Base-by-base conservation (phyloP, 2,888 invertebrate species). In the Pedicia rivosa region DNA sequence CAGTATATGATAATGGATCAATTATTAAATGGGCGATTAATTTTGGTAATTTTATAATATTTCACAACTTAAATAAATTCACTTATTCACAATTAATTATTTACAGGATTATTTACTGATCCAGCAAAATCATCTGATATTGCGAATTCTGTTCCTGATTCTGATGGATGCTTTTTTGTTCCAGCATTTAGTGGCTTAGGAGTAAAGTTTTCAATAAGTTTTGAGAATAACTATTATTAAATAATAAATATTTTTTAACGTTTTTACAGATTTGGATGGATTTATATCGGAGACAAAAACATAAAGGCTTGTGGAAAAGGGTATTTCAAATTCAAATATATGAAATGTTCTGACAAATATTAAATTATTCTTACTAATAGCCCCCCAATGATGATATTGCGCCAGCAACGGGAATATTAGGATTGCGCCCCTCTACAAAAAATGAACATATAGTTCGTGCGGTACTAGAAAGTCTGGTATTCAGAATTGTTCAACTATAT, bases 121-220 rank as follows among this genome's bases (percentile, higher is more conserved):
- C 72, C 78, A 1, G 58, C 67, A 42, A 76, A 81, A 41, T 72
- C 78, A 0, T 68, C 75, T 0, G 64, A 62, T 5, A 65, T 86
- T 42, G 86, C 86, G 0, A 57, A 59, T 35, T 73, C 75, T 1
- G 78, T 82, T 1, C 52, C 67, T 1, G 71, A 79, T 53, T 70
- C 76, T 2, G 77, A 78, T 49, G 87, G 82, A 5, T 78, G 86
- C 2, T 86, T 70, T 56, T 92, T 92, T 56, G 68, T 92, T 47
- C 90, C 92, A 2, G 87, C 87, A 0, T 90, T 91, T 50, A 82
- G 81, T 57, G 90, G 90, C 24, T 63, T 88, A 37, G 84, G 87
- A 56, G 87, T 86, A 62, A 64, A 54, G 48, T 40, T 54, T 48
- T 40, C 13, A 28, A 14, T 28, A 14, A 28, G 15, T 15, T 28